These are phyloP conservation scores for Stylophora pistillata DNA, from an alignment of 64 coral and sea anemone species.

Conservation along the genomic window DNA sequence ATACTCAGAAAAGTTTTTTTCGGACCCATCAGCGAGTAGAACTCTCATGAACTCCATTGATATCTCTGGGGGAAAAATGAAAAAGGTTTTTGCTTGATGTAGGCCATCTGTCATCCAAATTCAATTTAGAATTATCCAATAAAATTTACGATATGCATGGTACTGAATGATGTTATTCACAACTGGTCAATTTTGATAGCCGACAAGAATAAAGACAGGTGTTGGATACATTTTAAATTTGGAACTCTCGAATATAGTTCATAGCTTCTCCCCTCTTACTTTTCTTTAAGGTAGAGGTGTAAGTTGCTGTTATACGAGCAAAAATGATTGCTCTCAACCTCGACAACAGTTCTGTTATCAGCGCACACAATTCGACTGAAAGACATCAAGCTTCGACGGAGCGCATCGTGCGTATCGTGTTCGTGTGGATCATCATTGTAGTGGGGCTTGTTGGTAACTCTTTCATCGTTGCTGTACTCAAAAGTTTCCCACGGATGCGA, in stretches of 20 bases:
- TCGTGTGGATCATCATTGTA: conserved; percentile 15
- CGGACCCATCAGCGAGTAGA: too few species aligned
- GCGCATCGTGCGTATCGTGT: background rate
- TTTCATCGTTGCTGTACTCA: conserved; percentile 17
- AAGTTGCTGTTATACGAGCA: background rate
- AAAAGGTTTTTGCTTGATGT: too few species aligned
- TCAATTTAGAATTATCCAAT: too few species aligned
- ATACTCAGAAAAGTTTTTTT: too few species aligned
- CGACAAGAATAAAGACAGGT: too few species aligned
- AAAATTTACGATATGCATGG: too few species aligned
- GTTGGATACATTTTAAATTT: too few species aligned
- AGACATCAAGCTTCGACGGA: background rate
- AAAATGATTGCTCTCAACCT: background rate
- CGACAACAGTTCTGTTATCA: background rate
- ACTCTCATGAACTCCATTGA: too few species aligned
- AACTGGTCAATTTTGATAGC: too few species aligned
- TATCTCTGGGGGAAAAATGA: too few species aligned
- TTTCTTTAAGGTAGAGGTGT: background rate
- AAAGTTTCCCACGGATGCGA: background rate
- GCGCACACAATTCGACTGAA: background rate
- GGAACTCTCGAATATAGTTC: background rate
- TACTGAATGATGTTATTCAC: too few species aligned
- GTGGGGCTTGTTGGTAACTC: conserved; percentile 19
- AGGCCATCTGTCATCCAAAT: too few species aligned
- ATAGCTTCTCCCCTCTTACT: background rate